phyloP scores from a whole-genome alignment of 1,140 invertebrate genomes.

The Polypedilum pembai region DNA sequence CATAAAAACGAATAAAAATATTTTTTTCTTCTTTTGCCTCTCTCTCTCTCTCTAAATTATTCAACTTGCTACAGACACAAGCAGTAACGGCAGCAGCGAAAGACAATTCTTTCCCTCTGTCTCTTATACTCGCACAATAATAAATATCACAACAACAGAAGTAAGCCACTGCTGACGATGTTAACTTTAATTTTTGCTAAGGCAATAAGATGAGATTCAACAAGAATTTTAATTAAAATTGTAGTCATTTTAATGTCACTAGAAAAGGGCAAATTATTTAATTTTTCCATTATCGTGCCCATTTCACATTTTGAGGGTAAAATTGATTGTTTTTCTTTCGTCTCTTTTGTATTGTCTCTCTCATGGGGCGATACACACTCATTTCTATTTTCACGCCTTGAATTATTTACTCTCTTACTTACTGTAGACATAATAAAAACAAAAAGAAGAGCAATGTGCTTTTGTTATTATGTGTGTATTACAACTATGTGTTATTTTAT shows the following conservation, averaged over 20 bases:
- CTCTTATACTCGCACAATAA: too few relatives aligned
- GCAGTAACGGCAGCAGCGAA: too few relatives aligned
- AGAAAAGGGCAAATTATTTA: neutral
- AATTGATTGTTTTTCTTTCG: neutral
- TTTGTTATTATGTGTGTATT: neutral
- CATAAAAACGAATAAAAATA: neutral
- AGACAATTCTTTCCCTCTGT: conserved; percentile 2
- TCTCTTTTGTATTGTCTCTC: neutral
- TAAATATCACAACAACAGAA: neutral
- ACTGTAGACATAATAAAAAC: too few relatives aligned
- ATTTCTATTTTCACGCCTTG: conserved; percentile 25
- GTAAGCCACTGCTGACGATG: neutral
- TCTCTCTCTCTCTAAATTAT: conserved; percentile 7
- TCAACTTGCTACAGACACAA: conserved; percentile 21
- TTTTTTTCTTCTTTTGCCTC: neutral
- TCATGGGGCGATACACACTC: neutral
- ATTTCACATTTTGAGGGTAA: neutral
- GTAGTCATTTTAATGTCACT: conserved; percentile 4
- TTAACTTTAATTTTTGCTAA: neutral
- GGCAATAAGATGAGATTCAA: conserved; percentile 1
- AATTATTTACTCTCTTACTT: neutral
- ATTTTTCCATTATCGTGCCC: neutral
- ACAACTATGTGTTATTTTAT: neutral
- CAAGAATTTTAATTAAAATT: conserved; percentile 27
- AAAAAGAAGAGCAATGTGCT: neutral